Base-by-base conservation (phyloP, 2,113 vertebrate genomes). In the Ranitomeya imitator region DNA sequence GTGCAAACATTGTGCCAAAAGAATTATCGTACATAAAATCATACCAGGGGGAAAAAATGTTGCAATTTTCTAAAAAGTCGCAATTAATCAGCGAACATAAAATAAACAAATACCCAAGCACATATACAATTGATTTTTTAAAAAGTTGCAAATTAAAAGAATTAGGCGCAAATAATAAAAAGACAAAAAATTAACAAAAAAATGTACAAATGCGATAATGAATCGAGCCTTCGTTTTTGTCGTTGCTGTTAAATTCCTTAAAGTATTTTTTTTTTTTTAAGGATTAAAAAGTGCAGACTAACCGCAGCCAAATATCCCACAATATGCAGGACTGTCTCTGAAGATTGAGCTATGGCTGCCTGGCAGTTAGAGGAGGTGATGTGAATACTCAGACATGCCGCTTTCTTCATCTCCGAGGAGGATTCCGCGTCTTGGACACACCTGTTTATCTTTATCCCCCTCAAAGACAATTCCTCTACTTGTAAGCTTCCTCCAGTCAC, bases 391-490 rank as follows among this genome's bases (percentile, higher is more conserved):
- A 88, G 86, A 90, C 90, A 86, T 77, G 90, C 65, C 80, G 71
- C 74, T 90, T 91, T 86, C 88, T 54, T 92, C 87, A 90, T 89
- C 90, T 78, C 87, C 83, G 31, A 88, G 89, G 85, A 90, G 54
- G 54, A 85, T 89, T 91, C 83, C 87, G 69, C 89, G 15, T 83
- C 79, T 81, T 92, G 84, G 91, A 79, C 87, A 92, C 85, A 93
- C 79, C 86, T 87, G 90, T 90, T 93, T 91, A 86, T 86, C 91
- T 93, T 92, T 90, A 91, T 86, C 37, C 81, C 57, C 76, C 86
- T 92, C 92, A 92, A 92, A 93, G 91, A 85, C 90, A 89, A 88
- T 91, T 83, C 85, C 90, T 74, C 91, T 90, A 83, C 78, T 90
- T 74, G 52, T 85, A 92, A 94, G 86, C 90, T 89, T 90, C 87